Evolutionary conservation across 1,140 invertebrate species (phyloP).

Genomic region (Drosophila hydei): DNA sequence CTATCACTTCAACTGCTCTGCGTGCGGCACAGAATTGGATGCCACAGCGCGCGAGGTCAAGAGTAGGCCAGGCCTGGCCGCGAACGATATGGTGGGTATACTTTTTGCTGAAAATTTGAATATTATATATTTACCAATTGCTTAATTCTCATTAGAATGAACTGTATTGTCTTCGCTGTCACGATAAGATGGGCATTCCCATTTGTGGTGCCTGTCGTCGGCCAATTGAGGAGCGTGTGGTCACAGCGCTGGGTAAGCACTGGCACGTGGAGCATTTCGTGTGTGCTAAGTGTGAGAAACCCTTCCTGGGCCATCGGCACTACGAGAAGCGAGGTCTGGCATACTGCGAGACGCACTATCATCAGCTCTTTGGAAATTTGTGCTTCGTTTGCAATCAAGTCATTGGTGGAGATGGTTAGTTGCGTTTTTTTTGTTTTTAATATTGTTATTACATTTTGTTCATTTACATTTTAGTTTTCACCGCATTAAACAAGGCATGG

Average conservation of each 20-base stretch:
- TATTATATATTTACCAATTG: neutral
- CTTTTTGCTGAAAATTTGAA: neutral
- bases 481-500: slow-evolving; percentile 99
- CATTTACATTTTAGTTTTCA: slow-evolving; percentile 90
- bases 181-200: slow-evolving; percentile 99
- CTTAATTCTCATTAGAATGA: slow-evolving; percentile 87
- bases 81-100: slow-evolving; percentile 90
- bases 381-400: slow-evolving; percentile 99
- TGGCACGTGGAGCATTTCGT: slow-evolving; percentile 99
- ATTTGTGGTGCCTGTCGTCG: slow-evolving; percentile 99
- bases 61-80: slow-evolving; percentile 93
- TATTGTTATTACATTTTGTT: neutral
- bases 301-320: slow-evolving; percentile 99
- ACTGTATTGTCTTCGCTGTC: slow-evolving; percentile 98
- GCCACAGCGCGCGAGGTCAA: slow-evolving; percentile 97
- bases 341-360: slow-evolving; percentile 99
- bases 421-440: neutral
- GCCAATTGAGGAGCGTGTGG: slow-evolving; percentile 98
- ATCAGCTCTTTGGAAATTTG: slow-evolving; percentile 99
- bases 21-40: slow-evolving; percentile 93
- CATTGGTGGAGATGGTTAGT: slow-evolving; percentile 96
- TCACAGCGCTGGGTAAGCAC: slow-evolving; percentile 98
- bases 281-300: slow-evolving; percentile 99
- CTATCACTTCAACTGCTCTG: slow-evolving; percentile 99
- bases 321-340: slow-evolving; percentile 99